Evolutionary conservation across 2,888 invertebrate genomes (phyloP).

Genomic region (Mechanitis mazaeus): DNA sequence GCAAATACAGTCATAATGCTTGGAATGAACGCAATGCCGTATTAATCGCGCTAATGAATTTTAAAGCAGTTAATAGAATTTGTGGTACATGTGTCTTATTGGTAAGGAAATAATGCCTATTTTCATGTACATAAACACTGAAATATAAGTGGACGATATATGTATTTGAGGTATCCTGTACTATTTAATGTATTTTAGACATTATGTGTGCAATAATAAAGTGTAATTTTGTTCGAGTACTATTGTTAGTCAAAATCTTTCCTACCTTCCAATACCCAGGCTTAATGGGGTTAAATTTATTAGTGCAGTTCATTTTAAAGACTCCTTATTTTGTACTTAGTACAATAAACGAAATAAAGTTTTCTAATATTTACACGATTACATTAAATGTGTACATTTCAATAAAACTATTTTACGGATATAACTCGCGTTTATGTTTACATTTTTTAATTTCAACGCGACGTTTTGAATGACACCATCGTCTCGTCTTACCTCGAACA

Average conservation of each 20-base stretch:
- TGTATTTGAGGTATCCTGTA: background rate
- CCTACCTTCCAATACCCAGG: constrained; percentile 7
- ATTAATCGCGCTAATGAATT: constrained; percentile 37
- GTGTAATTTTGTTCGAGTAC: background rate
- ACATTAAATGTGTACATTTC: too few relatives aligned
- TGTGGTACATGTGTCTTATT: constrained; percentile 7
- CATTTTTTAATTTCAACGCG: too few relatives aligned
- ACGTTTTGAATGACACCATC: too few relatives aligned
- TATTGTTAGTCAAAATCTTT: constrained; percentile 1
- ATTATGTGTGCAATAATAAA: background rate
- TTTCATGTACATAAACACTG: background rate
- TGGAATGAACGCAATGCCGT: constrained; percentile 31
- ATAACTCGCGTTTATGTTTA: too few relatives aligned
- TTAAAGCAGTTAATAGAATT: constrained; percentile 31
- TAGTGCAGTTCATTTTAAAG: constrained; percentile 6
- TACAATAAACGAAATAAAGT: background rate
- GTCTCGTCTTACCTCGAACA: too few relatives aligned
- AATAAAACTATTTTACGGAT: too few relatives aligned
- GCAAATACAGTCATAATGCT: constrained; percentile 33
- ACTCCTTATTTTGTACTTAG: background rate
- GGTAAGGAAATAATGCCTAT: constrained; percentile 6
- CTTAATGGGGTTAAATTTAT: constrained; percentile 9
- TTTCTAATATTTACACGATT: too few relatives aligned
- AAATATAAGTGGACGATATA: constrained; percentile 9
- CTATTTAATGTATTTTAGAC: background rate